Conservation (phyloP, 2,888 invertebrate species). For the Netelia inedita region DNA sequence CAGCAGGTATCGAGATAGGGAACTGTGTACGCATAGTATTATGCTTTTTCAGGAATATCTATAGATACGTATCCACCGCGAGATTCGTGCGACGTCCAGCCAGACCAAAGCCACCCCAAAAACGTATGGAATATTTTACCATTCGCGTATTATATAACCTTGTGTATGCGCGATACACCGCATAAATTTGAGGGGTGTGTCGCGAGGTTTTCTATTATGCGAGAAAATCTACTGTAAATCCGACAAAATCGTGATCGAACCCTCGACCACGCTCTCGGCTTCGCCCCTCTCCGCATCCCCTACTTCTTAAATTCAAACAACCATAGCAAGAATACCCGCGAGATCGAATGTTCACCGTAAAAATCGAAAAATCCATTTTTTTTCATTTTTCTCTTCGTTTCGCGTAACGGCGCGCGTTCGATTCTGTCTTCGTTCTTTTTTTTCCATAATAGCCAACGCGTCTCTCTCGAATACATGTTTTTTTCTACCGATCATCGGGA, state of each 20-base stretch:
- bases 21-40: constrained; percentile 22
- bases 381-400: constrained; percentile 62
- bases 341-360: constrained; percentile 84
- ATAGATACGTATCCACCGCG: constrained; percentile 26
- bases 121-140: constrained; percentile 72
- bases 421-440: neutral
- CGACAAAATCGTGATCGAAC: constrained; percentile 77
- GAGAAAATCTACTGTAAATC: constrained; percentile 81
- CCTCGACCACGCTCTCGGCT: constrained; percentile 13
- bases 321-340: constrained; percentile 58
- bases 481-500: neutral
- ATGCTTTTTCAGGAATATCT: constrained; percentile 11
- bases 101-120: constrained; percentile 32
- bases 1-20: constrained; percentile 46
- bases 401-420: constrained; percentile 27
- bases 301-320: constrained; percentile 68
- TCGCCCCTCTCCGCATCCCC: constrained; percentile 69
- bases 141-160: constrained; percentile 49
- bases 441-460: neutral
- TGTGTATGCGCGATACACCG: constrained; percentile 80
- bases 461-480: neutral
- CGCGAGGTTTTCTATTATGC: constrained; percentile 76
- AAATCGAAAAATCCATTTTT: constrained; percentile 81
- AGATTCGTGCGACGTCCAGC: constrained; percentile 35
- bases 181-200: constrained; percentile 81